phyloP scores from a whole-genome alignment of 2,797 vertebrate genomes.

The Siniperca undulata region DNA sequence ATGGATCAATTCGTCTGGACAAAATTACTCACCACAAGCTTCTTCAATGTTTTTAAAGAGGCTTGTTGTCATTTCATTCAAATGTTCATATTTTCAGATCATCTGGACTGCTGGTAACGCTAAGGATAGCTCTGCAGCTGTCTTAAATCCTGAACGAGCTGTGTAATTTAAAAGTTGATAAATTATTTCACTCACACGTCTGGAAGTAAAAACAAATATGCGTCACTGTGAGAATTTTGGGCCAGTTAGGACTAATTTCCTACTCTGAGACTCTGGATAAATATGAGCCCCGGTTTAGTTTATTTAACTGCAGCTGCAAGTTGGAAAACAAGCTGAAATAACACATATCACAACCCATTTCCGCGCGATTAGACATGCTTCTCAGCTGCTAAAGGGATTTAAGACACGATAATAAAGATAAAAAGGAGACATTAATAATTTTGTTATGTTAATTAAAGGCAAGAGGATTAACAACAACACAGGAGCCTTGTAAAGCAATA shows the following conservation, averaged over 20 bases:
- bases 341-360: constrained; percentile 79
- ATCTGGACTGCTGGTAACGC: background rate
- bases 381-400: constrained; percentile 85
- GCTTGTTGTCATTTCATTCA: constrained; percentile 4
- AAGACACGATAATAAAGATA: constrained; percentile 84
- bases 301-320: constrained; percentile 74
- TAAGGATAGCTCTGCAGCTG: background rate
- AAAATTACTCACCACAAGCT: background rate
- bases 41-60: background rate
- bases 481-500: constrained; percentile 75
- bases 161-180: background rate
- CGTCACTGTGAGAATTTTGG: constrained; percentile 14
- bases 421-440: constrained; percentile 85
- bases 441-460: constrained; percentile 88
- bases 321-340: constrained; percentile 77
- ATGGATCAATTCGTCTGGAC: background rate
- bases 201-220: constrained; percentile 28
- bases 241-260: constrained; percentile 38
- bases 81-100: background rate
- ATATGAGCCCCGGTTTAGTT: constrained; percentile 60
- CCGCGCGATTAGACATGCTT: constrained; percentile 81
- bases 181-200: constrained; percentile 16
- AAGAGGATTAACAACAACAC: constrained; percentile 84
- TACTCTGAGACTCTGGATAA: constrained; percentile 25
- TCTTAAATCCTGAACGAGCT: constrained; percentile 4